Conservation (phyloP, 2,797 vertebrate genomes). For the Cossypha heuglini region DNA sequence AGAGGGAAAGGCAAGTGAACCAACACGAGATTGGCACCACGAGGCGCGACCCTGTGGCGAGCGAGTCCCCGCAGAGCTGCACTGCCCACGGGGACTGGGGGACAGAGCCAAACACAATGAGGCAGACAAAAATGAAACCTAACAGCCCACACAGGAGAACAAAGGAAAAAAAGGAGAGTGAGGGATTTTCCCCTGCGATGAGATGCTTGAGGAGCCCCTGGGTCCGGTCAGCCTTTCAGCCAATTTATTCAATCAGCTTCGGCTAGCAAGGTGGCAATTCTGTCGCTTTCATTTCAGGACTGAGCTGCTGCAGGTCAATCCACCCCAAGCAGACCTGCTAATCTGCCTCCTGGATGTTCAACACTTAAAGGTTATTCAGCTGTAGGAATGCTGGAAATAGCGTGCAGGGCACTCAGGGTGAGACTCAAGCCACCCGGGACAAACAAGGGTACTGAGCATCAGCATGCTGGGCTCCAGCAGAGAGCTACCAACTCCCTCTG, state of each 20-base stretch:
- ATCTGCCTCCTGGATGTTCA: conserved; percentile 30
- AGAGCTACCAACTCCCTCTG: neutral
- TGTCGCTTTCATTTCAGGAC: neutral
- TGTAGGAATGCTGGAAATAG: conserved; percentile 33
- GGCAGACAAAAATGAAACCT: conserved; percentile 31
- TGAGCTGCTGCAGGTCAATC: neutral
- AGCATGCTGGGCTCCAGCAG: neutral
- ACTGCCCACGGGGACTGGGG: conserved; percentile 8
- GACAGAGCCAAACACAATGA: conserved; percentile 38
- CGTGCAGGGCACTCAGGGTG: neutral
- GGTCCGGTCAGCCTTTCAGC: conserved; percentile 12
- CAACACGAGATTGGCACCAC: neutral
- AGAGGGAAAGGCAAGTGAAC: conserved; percentile 50
- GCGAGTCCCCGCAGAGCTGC: neutral
- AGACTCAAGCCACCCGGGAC: conserved; percentile 22
- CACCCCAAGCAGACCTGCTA: conserved; percentile 45
- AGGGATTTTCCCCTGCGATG: neutral
- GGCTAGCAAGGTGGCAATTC: conserved; percentile 42
- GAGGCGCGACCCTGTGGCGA: neutral
- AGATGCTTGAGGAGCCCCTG: neutral
- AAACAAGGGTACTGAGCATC: conserved; percentile 55
- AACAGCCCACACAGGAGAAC: neutral
- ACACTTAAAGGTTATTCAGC: conserved; percentile 26
- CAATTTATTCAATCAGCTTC: conserved; percentile 61
- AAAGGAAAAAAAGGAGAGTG: neutral